A percentile compares a stretch with the other conserved stretches of the same genome.
Conservation (phyloP, 2,888 invertebrate species). For the Parascotia fuliginaria region DNA sequence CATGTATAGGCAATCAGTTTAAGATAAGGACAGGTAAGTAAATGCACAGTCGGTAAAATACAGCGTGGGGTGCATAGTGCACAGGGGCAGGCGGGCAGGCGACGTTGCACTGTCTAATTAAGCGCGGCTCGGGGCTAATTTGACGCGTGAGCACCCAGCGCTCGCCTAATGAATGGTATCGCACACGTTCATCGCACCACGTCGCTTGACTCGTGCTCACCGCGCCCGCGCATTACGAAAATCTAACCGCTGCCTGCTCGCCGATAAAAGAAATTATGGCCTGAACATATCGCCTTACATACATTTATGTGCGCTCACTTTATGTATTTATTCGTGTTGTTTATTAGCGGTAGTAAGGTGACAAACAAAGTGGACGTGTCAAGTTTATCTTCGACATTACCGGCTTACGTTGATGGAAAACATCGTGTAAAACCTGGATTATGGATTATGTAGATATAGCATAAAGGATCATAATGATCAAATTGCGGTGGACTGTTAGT, state of each 20-base stretch:
- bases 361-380: too few relatives aligned
- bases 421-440: too few relatives aligned
- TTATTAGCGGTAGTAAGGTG: too few relatives aligned
- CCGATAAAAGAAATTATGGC: constrained; percentile 68
- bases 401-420: too few relatives aligned
- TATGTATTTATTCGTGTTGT: too few relatives aligned
- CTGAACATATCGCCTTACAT: constrained; percentile 25
- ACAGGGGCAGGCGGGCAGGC: constrained; percentile 43
- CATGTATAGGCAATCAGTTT: not conserved
- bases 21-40: constrained; percentile 9
- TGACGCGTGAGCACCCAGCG: constrained; percentile 75
- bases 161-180: constrained; percentile 84
- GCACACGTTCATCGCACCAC: constrained; percentile 82
- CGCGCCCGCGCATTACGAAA: constrained; percentile 64
- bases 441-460: too few relatives aligned
- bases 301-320: constrained; percentile 23
- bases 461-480: too few relatives aligned
- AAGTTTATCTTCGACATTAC: too few relatives aligned
- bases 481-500: too few relatives aligned
- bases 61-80: constrained; percentile 42
- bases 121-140: constrained; percentile 78
- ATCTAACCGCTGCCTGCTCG: constrained; percentile 56
- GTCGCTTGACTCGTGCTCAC: constrained; percentile 62
- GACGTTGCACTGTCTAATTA: constrained; percentile 75
- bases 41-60: constrained; percentile 11